Base-by-base conservation (phyloP, 2,113 vertebrate genomes). In the Otus sunia region DNA sequence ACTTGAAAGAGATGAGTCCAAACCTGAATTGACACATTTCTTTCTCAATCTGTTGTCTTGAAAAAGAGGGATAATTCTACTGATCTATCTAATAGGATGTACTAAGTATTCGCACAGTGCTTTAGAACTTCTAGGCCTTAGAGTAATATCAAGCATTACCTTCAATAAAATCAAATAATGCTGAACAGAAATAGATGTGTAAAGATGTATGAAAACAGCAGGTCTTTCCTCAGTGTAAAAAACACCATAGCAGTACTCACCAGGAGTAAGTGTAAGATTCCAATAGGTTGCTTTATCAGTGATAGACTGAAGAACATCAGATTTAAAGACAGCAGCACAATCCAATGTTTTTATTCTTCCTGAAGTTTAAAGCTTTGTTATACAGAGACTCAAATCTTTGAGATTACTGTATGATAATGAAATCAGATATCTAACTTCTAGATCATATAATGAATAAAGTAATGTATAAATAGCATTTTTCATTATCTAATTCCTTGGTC, bases 331-430 rank as follows among this genome's bases (percentile, higher is more conserved):
- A 87, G 52, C 4, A 80, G 52, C 0, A 2, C 20, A 79, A 94
- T 68, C 11, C 4, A 8, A 22, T 37, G 26, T 21, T 90, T 89
- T 68, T 64, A 50, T 59, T 92, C 74, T 52, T 75, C 30, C 29
- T 64, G 49, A 92, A 56, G 23, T 82, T 75, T 88, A 88, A 93
- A 88, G 23, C 20, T 72, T 75, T 91, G 7, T 90, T 77, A 77
- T 29, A 74, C 1, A 84, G 41, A 67, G 36, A 43, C 50, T 83
- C 15, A 89, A 84, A 50, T 87, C 32, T 63, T 74, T 8, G 18
- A 83, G 49, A 87, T 85, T 75, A 72, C 77, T 96, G 93, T 75
- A 93, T 91, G 59, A 55, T 94, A 77, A 97, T 92, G 86, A 94
- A 95, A 94, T 85, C 32, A 85, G 52, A 43, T 22, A 60, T 10